Conservation (phyloP, 2,113 vertebrate species). For the Trematomus loennbergii region DNA sequence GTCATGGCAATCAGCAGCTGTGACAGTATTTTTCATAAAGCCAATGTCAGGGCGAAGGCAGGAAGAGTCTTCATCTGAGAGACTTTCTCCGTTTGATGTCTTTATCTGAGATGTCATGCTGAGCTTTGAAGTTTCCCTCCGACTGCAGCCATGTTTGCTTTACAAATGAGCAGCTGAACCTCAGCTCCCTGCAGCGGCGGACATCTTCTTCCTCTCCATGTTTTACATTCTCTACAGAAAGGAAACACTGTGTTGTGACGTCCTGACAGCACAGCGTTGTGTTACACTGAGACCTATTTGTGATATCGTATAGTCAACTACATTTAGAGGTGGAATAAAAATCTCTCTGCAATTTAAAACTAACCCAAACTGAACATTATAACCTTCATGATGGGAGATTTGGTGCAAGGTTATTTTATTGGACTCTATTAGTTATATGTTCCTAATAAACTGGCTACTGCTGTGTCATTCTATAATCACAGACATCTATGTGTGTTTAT, state of each 20-base stretch:
- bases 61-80: slow-evolving; percentile 47
- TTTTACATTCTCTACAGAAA: background rate
- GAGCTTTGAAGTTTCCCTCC: slow-evolving; percentile 66
- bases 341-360: background rate
- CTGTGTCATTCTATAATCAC: no score
- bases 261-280: background rate
- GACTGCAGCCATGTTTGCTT: slow-evolving; percentile 57
- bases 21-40: slow-evolving; percentile 47
- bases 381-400: background rate
- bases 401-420: no score
- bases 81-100: slow-evolving; percentile 64
- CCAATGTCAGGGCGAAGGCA: background rate
- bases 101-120: slow-evolving; percentile 57
- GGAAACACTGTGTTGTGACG: background rate
- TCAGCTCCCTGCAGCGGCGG: background rate
- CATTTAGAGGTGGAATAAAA: background rate
- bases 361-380: background rate
- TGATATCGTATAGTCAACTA: no score
- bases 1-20: slow-evolving; percentile 29
- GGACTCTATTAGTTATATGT: background rate
- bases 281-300: background rate
- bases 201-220: background rate
- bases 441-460: background rate
- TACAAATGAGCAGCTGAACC: slow-evolving; percentile 37
- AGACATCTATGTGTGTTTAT: no score